These are phyloP conservation scores for Danio albolineatus DNA, from an alignment of 2,797 vertebrate species.

Conservation along the genomic window DNA sequence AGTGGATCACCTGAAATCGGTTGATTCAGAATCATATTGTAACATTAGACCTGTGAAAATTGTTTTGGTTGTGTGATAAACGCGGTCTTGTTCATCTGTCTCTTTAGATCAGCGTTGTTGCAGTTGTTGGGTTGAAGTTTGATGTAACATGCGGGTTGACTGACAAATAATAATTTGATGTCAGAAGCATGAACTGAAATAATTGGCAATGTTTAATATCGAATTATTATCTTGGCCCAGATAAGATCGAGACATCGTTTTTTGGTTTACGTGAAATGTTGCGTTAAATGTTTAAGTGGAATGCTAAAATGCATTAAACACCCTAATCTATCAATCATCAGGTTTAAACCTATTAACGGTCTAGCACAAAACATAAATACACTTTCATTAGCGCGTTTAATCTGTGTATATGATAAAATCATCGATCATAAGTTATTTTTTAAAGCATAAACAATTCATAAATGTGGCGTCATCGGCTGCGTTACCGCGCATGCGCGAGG, in stretches of 20 bases:
- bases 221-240: neutral
- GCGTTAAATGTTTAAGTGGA: neutral
- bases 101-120: neutral
- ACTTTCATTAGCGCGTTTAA: neutral
- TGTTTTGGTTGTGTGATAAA: neutral
- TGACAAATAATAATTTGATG: neutral
- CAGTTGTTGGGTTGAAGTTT: neutral
- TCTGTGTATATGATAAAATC: neutral
- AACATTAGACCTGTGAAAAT: neutral
- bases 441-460: constrained; percentile 66
- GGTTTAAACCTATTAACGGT: neutral
- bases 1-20: constrained; percentile 11
- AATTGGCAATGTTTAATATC: neutral
- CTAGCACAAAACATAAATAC: neutral
- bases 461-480: constrained; percentile 62
- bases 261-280: neutral
- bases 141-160: neutral
- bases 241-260: neutral
- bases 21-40: constrained; percentile 5
- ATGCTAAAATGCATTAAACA: neutral
- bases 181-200: too few relatives aligned
- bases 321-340: neutral
- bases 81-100: neutral
- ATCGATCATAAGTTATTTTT: neutral
- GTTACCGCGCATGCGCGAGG: constrained; percentile 55